Conservation (phyloP, 2,797 vertebrate species). For the Cetoscarus ocellatus region DNA sequence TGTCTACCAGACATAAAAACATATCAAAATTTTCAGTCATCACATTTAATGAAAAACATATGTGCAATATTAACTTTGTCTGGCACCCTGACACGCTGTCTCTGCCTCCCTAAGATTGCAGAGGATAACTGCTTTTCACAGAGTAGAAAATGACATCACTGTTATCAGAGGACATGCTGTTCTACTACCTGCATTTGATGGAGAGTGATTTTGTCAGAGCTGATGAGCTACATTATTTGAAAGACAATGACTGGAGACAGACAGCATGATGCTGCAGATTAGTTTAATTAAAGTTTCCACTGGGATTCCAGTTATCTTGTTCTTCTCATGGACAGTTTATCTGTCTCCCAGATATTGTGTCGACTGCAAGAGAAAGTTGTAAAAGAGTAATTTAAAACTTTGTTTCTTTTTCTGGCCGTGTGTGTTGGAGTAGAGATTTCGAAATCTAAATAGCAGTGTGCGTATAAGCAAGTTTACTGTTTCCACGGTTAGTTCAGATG, state of each 20-base stretch:
- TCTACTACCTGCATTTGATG: conserved; percentile 46
- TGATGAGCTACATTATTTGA: conserved; percentile 59
- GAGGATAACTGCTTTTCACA: conserved; percentile 26
- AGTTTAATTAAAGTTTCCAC: conserved; percentile 58
- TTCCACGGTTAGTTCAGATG: too few relatives aligned
- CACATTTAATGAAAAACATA: conserved; percentile 1
- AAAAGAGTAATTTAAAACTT: conserved; percentile 20
- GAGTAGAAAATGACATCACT: conserved; percentile 37
- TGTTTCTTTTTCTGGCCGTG: too few relatives aligned
- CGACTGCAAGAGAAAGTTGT: not conserved
- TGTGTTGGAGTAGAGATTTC: not conserved
- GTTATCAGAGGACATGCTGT: conserved; percentile 49
- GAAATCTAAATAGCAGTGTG: too few relatives aligned
- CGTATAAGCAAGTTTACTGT: too few relatives aligned
- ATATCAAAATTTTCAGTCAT: not conserved
- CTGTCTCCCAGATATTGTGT: conserved; percentile 2
- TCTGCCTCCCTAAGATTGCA: conserved; percentile 22
- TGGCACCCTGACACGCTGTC: conserved; percentile 22
- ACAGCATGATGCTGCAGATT: conserved; percentile 45
- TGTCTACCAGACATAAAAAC: not conserved
- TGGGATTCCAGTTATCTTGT: conserved; percentile 43
- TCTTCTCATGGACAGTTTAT: conserved; percentile 29
- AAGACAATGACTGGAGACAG: conserved; percentile 45
- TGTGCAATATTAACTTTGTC: not conserved
- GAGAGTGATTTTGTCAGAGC: conserved; percentile 47